phyloP scores from a whole-genome alignment of 1,140 invertebrate genomes.

The Caenorhabditis latens region DNA sequence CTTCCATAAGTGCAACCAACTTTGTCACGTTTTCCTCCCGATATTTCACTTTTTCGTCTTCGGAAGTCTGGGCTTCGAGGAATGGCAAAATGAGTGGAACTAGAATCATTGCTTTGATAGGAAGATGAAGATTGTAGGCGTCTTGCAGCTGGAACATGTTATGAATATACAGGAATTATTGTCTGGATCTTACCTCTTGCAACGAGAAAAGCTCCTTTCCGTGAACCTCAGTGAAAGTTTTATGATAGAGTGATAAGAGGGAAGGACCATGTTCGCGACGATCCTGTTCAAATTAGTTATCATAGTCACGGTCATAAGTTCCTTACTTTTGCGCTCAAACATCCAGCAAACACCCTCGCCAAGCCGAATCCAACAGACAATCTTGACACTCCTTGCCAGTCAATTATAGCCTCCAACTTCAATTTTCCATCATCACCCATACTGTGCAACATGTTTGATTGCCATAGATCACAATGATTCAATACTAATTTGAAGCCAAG shows the following conservation, averaged over 20 bases:
- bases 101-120: not conserved
- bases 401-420: conserved; percentile 10
- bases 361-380: not conserved
- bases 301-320: not conserved
- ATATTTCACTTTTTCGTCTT: not conserved
- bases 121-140: not conserved
- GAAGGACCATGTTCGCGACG: not conserved
- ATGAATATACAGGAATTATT: not conserved
- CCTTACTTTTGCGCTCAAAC: not conserved
- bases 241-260: not conserved
- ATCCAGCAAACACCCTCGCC: not conserved
- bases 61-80: not conserved
- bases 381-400: not conserved
- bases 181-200: not conserved
- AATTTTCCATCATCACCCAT: not conserved
- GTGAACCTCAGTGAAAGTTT: not conserved
- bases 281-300: not conserved
- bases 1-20: not conserved
- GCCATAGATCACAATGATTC: conserved; percentile 22
- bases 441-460: conserved; percentile 1
- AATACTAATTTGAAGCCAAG: not conserved
- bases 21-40: not conserved
- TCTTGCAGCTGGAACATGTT: conserved; percentile 9
- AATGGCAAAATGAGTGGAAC: not conserved
- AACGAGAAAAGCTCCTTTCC: not conserved